Evolutionary conservation across 2,113 vertebrate species (phyloP), one percentile per base, ranked within the genome.

Genomic region (Nannobrachium achirus): DNA sequence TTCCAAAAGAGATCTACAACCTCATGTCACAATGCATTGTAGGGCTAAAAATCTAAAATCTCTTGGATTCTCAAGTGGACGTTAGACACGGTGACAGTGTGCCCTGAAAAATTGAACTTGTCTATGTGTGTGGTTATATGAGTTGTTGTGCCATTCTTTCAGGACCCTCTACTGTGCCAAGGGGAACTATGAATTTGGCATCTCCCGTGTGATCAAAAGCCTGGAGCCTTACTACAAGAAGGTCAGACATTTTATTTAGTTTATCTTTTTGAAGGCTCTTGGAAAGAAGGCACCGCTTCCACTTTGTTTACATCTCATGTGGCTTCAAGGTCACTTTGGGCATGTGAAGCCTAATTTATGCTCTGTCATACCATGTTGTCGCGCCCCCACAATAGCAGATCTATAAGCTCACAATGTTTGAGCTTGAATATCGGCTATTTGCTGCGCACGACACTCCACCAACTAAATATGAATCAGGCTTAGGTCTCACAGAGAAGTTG

Each of bases 211-310:
- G 69, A 97, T 98, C 82, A 98, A 98, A 86, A 98, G 97, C 83
- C 89, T 99, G 86, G 96, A 98, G 87, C 97, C 97, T 0, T 98
- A 98, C 66, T 96, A 94, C 70, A 98, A 98, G 80, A 99, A 98
- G 93, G 94, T 93, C 46, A 48, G 80, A 0, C 63, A 11, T 68
- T 46, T 69, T 52, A n/a, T 7, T 49, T 55, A 1, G n/a, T 7
- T 49, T 55, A 1, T 25, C 39, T 16, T 59, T 40, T 45, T 13
- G 33, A 25, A 46, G 19, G 45, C 48, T 48, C 18, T 46, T 33
- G n/a, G 41, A 45, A 60, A 45, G 9, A 10, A 18, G 49, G 15
- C 49, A 18, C 49, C 18, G 49, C 51, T 20, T 8, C 51, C 11
- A 5, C 51, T 15, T 18, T 8, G 7, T 7, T 18, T 51, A 51